These are phyloP conservation scores for Aphis gossypii DNA, from an alignment of 1,140 invertebrate species.

Conservation along the genomic window DNA sequence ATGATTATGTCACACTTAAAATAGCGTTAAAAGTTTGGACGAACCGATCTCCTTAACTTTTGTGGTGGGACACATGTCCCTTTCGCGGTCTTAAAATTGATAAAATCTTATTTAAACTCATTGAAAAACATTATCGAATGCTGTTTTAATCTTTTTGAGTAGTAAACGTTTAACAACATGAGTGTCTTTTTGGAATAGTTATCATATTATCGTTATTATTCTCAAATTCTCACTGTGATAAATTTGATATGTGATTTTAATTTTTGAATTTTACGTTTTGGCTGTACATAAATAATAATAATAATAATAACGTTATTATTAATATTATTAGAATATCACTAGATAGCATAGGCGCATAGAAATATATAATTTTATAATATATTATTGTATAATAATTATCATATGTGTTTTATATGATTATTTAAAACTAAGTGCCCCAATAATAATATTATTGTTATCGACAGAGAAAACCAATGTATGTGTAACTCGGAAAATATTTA, in stretches of 20 bases:
- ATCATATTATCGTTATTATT: background rate
- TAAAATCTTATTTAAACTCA: too few species aligned
- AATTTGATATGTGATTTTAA: background rate
- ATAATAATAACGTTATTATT: background rate
- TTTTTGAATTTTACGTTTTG: background rate
- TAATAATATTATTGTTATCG: background rate
- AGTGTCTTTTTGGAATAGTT: background rate
- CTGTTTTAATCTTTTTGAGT: background rate
- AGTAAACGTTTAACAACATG: background rate
- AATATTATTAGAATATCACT: background rate
- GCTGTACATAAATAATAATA: background rate
- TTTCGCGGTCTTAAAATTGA: background rate
- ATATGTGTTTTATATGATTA: background rate
- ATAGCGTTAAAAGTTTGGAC: too few species aligned
- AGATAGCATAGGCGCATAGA: background rate
- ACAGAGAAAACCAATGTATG: background rate
- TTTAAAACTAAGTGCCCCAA: background rate
- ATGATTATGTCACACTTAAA: too few species aligned
- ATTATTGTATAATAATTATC: background rate
- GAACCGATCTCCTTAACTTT: background rate
- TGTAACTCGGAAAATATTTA: background rate
- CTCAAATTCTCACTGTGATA: background rate
- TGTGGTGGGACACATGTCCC: background rate
- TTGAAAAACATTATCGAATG: background rate
- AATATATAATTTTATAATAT: background rate